A percentile compares a stretch with the other conserved stretches of the same genome.
These are phyloP conservation scores for Actias luna DNA, from an alignment of 2,888 invertebrate species.

Conservation along the genomic window DNA sequence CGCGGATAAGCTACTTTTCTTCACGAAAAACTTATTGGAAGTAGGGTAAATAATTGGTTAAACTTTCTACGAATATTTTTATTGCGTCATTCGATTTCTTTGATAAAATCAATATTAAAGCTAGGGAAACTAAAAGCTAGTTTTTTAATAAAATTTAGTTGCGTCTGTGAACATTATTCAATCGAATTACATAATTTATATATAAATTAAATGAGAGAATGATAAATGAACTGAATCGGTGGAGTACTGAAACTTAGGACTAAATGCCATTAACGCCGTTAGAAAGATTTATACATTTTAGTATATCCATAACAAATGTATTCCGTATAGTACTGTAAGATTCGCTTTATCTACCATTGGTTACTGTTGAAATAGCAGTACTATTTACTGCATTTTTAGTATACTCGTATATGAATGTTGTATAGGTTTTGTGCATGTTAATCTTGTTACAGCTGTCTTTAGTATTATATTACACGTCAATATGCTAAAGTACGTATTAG, in stretches of 20 bases:
- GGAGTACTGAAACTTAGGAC: too few relatives aligned
- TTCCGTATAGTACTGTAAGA: not conserved
- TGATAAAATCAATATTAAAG: too few relatives aligned
- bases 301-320: not conserved
- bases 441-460: not conserved
- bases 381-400: not conserved
- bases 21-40: too few relatives aligned
- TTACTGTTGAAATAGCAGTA: not conserved
- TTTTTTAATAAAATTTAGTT: not conserved
- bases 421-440: not conserved
- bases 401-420: not conserved
- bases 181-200: not conserved
- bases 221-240: too few relatives aligned
- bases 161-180: not conserved
- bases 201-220: not conserved
- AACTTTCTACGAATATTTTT: too few relatives aligned
- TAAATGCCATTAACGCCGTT: too few relatives aligned
- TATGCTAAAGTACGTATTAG: not conserved
- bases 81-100: too few relatives aligned
- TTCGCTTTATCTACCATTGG: not conserved
- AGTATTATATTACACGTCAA: not conserved
- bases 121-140: too few relatives aligned
- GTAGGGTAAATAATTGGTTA: too few relatives aligned
- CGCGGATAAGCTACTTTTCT: too few relatives aligned
- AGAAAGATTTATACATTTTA: not conserved